Conservation (phyloP, 1,140 invertebrate species). For the Anadara kagoshimensis region DNA sequence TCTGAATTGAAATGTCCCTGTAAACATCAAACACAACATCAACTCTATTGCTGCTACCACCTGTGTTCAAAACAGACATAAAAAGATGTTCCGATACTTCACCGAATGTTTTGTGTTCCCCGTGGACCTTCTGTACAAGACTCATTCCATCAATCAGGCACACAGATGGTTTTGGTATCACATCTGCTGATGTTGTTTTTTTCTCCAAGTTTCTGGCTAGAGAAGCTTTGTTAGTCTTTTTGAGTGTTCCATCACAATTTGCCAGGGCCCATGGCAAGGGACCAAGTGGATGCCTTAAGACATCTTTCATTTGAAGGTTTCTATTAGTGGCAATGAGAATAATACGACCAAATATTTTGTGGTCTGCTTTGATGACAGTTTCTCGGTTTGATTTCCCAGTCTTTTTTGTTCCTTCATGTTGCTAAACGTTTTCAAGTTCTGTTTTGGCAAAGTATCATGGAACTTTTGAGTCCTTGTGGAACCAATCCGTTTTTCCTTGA, state of each 20-base stretch:
- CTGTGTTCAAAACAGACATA: constrained; percentile 2
- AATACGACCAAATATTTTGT: constrained; percentile 27
- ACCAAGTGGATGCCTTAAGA: constrained; percentile 31
- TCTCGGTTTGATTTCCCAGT: constrained; percentile 7
- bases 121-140: constrained; percentile 10
- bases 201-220: constrained; percentile 27
- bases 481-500: constrained; percentile 5
- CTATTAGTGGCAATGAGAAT: constrained; percentile 19
- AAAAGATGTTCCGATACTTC: constrained; percentile 13
- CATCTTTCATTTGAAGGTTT: constrained; percentile 28
- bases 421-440: constrained; percentile 18
- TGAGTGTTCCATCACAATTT: constrained; percentile 26
- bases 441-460: constrained; percentile 18
- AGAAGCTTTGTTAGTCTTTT: constrained; percentile 34
- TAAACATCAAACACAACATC: constrained; percentile 38
- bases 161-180: constrained; percentile 6
- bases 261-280: constrained; percentile 33
- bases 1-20: constrained; percentile 24
- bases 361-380: constrained; percentile 41
- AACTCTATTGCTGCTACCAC: not conserved
- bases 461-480: not conserved
- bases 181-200: constrained; percentile 1
- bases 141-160: constrained; percentile 33
- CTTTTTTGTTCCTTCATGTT: constrained; percentile 6
- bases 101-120: constrained; percentile 1